Evolutionary conservation across 2,113 vertebrate species (phyloP).

Genomic region (Rhea pennata): DNA sequence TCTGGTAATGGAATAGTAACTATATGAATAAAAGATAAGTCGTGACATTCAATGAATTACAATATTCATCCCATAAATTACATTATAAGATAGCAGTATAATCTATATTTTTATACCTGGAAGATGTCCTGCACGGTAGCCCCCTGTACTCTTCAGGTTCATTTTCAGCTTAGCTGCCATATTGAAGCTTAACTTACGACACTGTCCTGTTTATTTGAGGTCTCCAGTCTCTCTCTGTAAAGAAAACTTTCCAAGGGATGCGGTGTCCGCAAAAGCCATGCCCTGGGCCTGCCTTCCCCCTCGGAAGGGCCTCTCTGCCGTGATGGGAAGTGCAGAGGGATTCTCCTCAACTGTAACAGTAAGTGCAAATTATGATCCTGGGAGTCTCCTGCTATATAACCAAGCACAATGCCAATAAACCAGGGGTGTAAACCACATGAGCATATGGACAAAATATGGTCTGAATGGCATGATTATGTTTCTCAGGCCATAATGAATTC

Average conservation of each 20-base stretch:
- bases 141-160: constrained; percentile 18
- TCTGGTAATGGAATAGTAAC: constrained; percentile 81
- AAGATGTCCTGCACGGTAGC: constrained; percentile 63
- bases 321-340: constrained; percentile 20
- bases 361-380: constrained; percentile 72
- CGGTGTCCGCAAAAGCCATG: neutral
- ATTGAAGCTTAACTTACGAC: constrained; percentile 19
- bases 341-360: constrained; percentile 37
- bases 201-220: constrained; percentile 18
- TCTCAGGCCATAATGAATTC: constrained; percentile 72
- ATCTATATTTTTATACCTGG: constrained; percentile 70
- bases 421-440: constrained; percentile 70
- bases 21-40: constrained; percentile 88
- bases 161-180: constrained; percentile 15
- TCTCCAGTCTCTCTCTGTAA: rapidly evolving
- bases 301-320: neutral
- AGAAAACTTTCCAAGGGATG: neutral
- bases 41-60: constrained; percentile 81
- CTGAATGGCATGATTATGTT: constrained; percentile 73
- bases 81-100: constrained; percentile 69
- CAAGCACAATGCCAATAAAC: constrained; percentile 70
- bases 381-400: constrained; percentile 65
- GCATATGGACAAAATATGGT: constrained; percentile 76
- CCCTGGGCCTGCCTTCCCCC: neutral
- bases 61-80: constrained; percentile 80